Base-by-base conservation (phyloP, 1,140 invertebrate genomes). In the Drosophila sturtevanti region DNA sequence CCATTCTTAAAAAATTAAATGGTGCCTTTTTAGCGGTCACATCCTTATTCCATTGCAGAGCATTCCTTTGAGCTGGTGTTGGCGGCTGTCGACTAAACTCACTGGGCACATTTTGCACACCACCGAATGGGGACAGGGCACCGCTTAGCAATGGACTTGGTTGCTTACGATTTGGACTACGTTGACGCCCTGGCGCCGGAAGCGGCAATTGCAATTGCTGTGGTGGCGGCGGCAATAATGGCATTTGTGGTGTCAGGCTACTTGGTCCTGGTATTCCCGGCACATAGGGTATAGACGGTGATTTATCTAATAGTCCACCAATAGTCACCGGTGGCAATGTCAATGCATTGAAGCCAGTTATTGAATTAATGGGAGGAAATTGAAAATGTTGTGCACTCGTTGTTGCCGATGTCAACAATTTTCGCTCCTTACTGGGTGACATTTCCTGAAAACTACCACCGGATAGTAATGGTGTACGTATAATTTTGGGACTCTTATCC, bases 221-320 rank as follows among this genome's bases (percentile, higher is more conserved):
- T 5, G 82, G 73, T 37, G 79, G 79, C 54, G 89, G 79, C 2
- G 70, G 79, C 52, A 89, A 38, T 56, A 78, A 24, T 0, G 75
- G 90, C 58, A 93, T 68, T 72, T 92, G 93, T 7, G 93, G 87
- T 41, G 93, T 92, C 4, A 93, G 89, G 11, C 93, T 95, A 69
- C 95, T 95, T 1, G 97, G 96, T 35, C 96, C 96, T 0, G 96
- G 96, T 90, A 97, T 97, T 10, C 96, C 97, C 2, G 96, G 96
- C 4, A 97, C 96, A 91, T 96, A 95, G 4, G 96, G 95, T 77
- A 97, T 96, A 7, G 95, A 91, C 89, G 94, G 16, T 93, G 63
- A 95, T 94, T 27, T 31, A 3, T 7, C 4, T 55, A 60, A 31
- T 56, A 5, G 34, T 14, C 68, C 94, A 14, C 85, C 73, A 95